Evolutionary conservation across 2,113 vertebrate genomes (phyloP).

Genomic region (Ailurus styani): DNA sequence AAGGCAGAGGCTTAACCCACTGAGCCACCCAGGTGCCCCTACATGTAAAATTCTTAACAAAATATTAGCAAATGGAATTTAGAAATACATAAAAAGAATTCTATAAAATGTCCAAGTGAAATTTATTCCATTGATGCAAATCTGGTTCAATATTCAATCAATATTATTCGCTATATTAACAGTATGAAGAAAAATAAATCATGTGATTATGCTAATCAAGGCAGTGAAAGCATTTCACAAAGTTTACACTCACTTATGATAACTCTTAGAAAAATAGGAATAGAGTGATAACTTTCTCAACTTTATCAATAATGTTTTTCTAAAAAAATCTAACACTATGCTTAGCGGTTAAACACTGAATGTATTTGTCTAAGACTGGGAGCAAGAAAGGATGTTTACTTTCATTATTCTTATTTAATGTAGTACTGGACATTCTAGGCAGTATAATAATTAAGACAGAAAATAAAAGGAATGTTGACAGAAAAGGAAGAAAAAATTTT

Average conservation of each 20-base stretch:
- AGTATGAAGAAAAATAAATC: background rate
- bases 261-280: background rate
- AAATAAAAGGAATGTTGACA: background rate
- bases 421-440: background rate
- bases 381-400: background rate
- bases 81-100: background rate
- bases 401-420: background rate
- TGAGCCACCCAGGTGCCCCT: no score
- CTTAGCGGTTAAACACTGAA: background rate
- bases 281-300: background rate
- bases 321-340: background rate
- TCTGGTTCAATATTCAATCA: background rate
- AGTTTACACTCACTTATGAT: background rate
- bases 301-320: background rate
- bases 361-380: background rate
- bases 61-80: background rate
- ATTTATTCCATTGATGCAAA: background rate
- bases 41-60: background rate
- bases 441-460: background rate
- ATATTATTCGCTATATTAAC: background rate
- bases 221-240: background rate
- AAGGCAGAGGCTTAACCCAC: no score
- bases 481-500: background rate
- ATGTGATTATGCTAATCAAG: background rate
- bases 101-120: background rate